These are phyloP conservation scores for Sinocyclocheilus rhinocerous DNA, from an alignment of 2,113 vertebrate species.

Conservation along the genomic window DNA sequence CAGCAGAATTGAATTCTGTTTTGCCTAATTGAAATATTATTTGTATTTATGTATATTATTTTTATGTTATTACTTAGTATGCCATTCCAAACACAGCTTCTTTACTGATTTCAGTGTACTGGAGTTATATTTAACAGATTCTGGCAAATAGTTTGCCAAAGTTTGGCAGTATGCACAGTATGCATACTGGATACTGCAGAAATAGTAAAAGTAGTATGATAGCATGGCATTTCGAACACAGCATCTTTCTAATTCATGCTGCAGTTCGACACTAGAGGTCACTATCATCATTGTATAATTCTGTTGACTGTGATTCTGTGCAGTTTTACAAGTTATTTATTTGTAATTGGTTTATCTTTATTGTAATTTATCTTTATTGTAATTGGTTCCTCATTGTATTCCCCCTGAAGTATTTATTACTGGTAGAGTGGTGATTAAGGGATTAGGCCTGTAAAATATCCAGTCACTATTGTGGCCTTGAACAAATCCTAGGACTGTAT, in stretches of 20 bases:
- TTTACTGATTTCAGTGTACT: too few species aligned
- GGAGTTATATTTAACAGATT: too few species aligned
- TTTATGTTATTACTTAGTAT: too few species aligned
- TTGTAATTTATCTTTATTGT: neutral
- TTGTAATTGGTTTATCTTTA: neutral
- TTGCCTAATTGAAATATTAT: too few species aligned
- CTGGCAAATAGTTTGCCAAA: too few species aligned
- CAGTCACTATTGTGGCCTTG: neutral
- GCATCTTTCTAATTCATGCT: neutral
- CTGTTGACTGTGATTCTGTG: neutral
- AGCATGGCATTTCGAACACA: too few species aligned
- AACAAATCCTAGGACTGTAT: neutral
- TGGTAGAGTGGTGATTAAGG: neutral
- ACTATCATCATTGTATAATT: neutral
- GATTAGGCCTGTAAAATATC: neutral
- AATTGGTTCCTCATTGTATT: neutral
- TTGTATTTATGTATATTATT: too few species aligned
- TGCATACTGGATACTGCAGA: too few species aligned
- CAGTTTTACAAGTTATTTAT: neutral
- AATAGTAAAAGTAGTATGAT: too few species aligned
- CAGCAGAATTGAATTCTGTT: too few species aligned
- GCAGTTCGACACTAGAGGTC: constrained; percentile 18
- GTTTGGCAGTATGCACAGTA: too few species aligned
- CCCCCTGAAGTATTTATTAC: neutral
- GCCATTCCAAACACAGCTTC: too few species aligned